phyloP scores from a whole-genome alignment of 2,888 invertebrate genomes.

The Tenodera sinensis region DNA sequence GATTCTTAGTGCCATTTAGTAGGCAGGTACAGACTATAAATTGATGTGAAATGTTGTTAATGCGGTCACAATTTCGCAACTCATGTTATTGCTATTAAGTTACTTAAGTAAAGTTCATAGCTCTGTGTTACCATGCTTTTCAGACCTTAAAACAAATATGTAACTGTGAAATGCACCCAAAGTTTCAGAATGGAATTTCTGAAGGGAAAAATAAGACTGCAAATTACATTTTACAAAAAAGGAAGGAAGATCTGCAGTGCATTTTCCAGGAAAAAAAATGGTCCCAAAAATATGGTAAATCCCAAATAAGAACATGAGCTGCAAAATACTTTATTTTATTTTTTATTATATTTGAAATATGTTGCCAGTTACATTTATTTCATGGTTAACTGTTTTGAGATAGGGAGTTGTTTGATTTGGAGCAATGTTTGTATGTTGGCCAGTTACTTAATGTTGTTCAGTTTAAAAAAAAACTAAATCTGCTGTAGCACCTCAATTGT shows the following conservation, averaged over 20 bases:
- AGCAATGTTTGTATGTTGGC: background rate
- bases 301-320: background rate
- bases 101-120: background rate
- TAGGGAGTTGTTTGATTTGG: background rate
- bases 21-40: no score
- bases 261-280: background rate
- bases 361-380: background rate
- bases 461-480: background rate
- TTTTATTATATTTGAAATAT: background rate
- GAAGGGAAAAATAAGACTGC: background rate
- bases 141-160: background rate
- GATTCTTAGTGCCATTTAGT: no score
- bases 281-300: background rate
- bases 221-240: background rate
- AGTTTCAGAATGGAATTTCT: background rate
- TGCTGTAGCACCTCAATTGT: background rate
- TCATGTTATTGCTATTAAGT: background rate
- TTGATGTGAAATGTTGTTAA: no score
- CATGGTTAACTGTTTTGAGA: background rate
- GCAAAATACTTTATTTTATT: background rate
- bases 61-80: background rate
- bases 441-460: background rate
- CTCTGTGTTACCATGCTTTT: no score
- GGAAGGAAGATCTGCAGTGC: background rate
- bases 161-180: background rate